phyloP scores from a whole-genome alignment of 35 echinoderm and acorn worm genomes.

The Heliocidaris tuberculata region DNA sequence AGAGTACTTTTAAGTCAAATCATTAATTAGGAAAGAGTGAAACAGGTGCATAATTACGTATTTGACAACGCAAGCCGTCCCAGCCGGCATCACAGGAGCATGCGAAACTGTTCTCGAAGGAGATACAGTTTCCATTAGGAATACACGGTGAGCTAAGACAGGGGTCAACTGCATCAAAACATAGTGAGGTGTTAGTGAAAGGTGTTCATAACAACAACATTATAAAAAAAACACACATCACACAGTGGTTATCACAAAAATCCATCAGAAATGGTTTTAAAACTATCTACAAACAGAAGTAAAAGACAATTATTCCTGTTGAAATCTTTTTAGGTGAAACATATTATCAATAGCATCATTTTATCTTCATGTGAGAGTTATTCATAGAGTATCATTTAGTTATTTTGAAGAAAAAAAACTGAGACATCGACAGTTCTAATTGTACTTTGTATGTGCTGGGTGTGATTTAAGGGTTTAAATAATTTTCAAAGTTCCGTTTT shows the following conservation, averaged over 20 bases:
- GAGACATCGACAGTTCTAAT: no score
- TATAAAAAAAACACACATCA: background rate
- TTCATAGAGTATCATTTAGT: background rate
- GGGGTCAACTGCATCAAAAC: slow-evolving; percentile 64
- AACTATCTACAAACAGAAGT: background rate
- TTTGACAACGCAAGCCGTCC: slow-evolving; percentile 70
- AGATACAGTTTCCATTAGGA: slow-evolving; percentile 60
- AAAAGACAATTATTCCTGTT: background rate
- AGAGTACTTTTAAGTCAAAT: background rate
- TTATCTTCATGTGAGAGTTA: background rate
- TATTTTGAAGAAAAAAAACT: no score
- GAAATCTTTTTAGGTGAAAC: background rate
- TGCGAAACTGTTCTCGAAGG: slow-evolving; percentile 46
- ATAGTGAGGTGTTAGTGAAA: background rate
- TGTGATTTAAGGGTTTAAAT: no score
- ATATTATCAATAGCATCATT: no score
- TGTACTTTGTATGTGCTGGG: no score
- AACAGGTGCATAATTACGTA: slow-evolving; percentile 65
- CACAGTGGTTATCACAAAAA: background rate
- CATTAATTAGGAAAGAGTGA: background rate
- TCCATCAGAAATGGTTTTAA: background rate
- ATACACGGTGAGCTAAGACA: slow-evolving; percentile 77
- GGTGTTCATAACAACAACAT: background rate
- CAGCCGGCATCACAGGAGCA: slow-evolving; percentile 74
- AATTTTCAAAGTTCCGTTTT: no score